A percentile compares a stretch with the other conserved stretches of the same genome.
Evolutionary conservation across 2,888 invertebrate species (phyloP).

Genomic region (Anodontia alba): DNA sequence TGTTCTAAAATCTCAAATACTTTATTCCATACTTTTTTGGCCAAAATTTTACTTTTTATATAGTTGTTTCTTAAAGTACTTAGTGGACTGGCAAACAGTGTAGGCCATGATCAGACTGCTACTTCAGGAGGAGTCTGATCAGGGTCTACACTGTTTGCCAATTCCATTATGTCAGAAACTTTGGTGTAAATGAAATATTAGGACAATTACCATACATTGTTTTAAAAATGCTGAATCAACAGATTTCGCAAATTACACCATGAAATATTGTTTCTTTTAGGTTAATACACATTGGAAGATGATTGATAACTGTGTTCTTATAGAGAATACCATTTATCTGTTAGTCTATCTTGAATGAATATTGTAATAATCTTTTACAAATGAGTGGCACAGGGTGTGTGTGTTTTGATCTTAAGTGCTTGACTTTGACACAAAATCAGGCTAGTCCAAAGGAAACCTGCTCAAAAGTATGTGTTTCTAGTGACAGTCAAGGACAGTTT

Average conservation of each 20-base stretch:
- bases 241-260: neutral
- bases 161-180: too few species aligned
- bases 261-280: conserved; percentile 4
- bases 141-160: too few species aligned
- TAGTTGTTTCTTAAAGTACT: too few species aligned
- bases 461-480: neutral
- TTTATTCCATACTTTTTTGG: too few species aligned
- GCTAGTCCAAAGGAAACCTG: neutral
- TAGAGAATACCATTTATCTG: conserved; percentile 4
- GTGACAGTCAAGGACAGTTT: conserved; percentile 8
- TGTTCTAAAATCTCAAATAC: too few species aligned
- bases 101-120: too few species aligned
- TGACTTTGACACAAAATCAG: neutral
- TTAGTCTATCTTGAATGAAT: conserved; percentile 11
- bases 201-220: too few species aligned
- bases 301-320: conserved; percentile 2
- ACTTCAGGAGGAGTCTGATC: too few species aligned
- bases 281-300: neutral
- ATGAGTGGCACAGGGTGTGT: conserved; percentile 42
- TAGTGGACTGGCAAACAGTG: too few species aligned
- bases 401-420: conserved; percentile 24
- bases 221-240: neutral
- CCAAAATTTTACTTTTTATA: too few species aligned
- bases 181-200: too few species aligned
- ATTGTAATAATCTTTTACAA: conserved; percentile 44